phyloP scores from a whole-genome alignment of 53 echinoderm and acorn worm genomes.

The Astropecten irregularis region DNA sequence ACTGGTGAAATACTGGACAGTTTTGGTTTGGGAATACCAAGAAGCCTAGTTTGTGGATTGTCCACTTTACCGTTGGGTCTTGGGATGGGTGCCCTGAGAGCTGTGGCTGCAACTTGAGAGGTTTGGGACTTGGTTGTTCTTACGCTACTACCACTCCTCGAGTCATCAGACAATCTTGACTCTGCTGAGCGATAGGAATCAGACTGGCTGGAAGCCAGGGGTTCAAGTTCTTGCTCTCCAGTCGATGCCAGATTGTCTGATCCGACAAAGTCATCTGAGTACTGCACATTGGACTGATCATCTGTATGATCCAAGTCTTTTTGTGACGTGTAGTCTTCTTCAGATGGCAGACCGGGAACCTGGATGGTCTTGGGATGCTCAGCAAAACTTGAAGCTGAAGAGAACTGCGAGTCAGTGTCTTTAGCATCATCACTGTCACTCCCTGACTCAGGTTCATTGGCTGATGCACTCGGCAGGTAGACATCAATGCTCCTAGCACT shows the following conservation, averaged over 20 bases:
- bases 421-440: slow-evolving; percentile 39
- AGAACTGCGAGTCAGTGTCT: slow-evolving; percentile 31
- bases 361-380: slow-evolving; percentile 34
- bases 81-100: not conserved
- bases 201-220: slow-evolving; percentile 7
- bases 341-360: slow-evolving; percentile 69
- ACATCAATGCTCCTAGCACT: slow-evolving; percentile 80
- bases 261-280: slow-evolving; percentile 73
- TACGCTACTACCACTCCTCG: slow-evolving; percentile 11
- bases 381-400: slow-evolving; percentile 26
- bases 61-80: not conserved
- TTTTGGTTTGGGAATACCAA: slow-evolving; percentile 70
- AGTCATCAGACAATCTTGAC: not conserved
- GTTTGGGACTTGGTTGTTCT: slow-evolving; percentile 17
- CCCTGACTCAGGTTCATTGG: slow-evolving; percentile 5
- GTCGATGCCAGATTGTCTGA: slow-evolving; percentile 64
- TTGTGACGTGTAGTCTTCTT: not conserved
- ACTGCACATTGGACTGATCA: slow-evolving; percentile 5
- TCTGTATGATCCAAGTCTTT: slow-evolving; percentile 15
- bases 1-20: slow-evolving; percentile 75
- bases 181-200: not conserved
- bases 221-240: slow-evolving; percentile 68
- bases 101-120: not conserved
- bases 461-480: slow-evolving; percentile 64
- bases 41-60: slow-evolving; percentile 24